A percentile compares a stretch with the other conserved stretches of the same genome.
These are phyloP conservation scores for Rhynchonycteris naso DNA, from an alignment of 2,797 vertebrate species.

Conservation along the genomic window DNA sequence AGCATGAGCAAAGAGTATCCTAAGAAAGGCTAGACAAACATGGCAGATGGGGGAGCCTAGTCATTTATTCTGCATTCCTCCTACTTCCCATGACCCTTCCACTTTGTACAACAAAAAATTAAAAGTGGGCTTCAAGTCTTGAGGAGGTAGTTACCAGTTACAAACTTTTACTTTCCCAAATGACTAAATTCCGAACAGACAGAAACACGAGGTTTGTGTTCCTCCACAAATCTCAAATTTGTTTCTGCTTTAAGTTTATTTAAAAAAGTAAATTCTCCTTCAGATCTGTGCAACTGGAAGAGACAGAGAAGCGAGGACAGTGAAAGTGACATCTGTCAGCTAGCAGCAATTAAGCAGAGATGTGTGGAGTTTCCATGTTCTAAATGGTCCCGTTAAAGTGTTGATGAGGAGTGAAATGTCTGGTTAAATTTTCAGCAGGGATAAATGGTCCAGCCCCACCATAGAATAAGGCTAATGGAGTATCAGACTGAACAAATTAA, in stretches of 20 bases:
- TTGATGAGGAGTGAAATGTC: slow-evolving; percentile 87
- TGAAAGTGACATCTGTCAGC: slow-evolving; percentile 85
- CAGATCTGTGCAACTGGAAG: slow-evolving; percentile 74
- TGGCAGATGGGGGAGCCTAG: background rate
- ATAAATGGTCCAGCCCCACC: slow-evolving; percentile 81
- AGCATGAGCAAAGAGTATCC: slow-evolving; percentile 17
- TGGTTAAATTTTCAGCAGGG: slow-evolving; percentile 87
- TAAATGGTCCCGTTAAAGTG: slow-evolving; percentile 85
- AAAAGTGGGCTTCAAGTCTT: slow-evolving; percentile 30
- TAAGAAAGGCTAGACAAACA: slow-evolving; percentile 38
- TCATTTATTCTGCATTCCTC: background rate
- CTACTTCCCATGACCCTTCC: background rate
- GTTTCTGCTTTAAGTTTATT: slow-evolving; percentile 75
- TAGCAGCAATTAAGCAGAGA: slow-evolving; percentile 84
- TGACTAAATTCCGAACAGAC: slow-evolving; percentile 68
- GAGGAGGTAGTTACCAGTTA: slow-evolving; percentile 37
- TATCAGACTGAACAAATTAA: slow-evolving; percentile 68
- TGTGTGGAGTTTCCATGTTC: slow-evolving; percentile 82
- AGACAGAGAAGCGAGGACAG: slow-evolving; percentile 67
- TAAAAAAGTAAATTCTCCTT: slow-evolving; percentile 74
- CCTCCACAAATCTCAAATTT: slow-evolving; percentile 75
- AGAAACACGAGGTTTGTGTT: slow-evolving; percentile 67
- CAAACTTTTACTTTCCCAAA: slow-evolving; percentile 45
- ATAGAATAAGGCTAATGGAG: slow-evolving; percentile 75
- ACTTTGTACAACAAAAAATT: slow-evolving; percentile 29